Base-by-base conservation (phyloP, 2,797 vertebrate species). In the Tokudaia tokunoshimensis region DNA sequence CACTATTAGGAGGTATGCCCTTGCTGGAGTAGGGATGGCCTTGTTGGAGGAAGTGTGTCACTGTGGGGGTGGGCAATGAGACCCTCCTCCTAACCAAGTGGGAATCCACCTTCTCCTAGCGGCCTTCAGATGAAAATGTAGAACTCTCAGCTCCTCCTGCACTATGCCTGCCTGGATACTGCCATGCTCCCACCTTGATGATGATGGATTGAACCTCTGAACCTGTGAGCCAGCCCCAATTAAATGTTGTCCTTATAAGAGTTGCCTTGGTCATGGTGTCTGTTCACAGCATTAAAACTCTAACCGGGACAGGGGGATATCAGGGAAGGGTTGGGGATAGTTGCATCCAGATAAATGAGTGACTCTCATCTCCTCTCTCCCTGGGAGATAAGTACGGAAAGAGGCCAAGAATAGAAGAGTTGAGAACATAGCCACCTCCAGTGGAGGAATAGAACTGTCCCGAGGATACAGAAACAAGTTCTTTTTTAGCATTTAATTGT, bases 281-380 rank as follows among this genome's bases (percentile, higher is more conserved):
- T 72, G 17, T 72, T 37, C 67, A 72, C 67, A 72, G 67, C 6
- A 72, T 17, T 72, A 20, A 72, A 72, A 72, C 67, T 34, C 34
- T 72, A 34, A 70, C 63, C 13, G 17, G 17, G n/a, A 19, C 67
- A n/a, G 34, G 17, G 34, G 65, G 6, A 15, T 2, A 14, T 20
- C 17, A 0, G 17, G 14, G 65, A 65, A 41, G 7, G 44, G 12
- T 0, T 7, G 2, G 50, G 52, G 52, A 63, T 1, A 1, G 6
- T 24, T 8, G 44, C 75, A 83, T 29, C 47, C 12, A 13, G 50
- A 31, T 72, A 41, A 50, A 67, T 15, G 1, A 15, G 2, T n/a
- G 8, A 0, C 34, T 70, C 47, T 89, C 8, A 4, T 41, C 14
- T 19, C 15, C 7, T 74, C 2, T 22, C 29, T 37, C 41, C 67